Evolutionary conservation across 92 coral and sea anemone species (phyloP).

Genomic region (Epizoanthus fatuus): DNA sequence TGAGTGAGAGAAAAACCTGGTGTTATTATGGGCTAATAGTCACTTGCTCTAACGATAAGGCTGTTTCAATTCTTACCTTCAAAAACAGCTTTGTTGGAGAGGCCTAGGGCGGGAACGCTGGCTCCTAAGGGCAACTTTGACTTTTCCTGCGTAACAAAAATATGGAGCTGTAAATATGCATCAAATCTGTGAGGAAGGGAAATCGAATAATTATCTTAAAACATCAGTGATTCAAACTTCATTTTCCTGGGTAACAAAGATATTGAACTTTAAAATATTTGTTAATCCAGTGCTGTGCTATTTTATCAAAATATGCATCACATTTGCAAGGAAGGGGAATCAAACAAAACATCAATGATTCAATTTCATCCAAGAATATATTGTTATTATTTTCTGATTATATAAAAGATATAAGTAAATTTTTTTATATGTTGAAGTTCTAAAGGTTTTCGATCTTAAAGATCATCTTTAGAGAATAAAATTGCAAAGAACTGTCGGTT

Average conservation of each 20-base stretch:
- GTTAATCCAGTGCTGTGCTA: not conserved
- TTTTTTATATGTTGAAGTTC: no score
- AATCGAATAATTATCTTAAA: no score
- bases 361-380: no score
- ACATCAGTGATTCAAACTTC: no score
- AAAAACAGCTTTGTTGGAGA: slow-evolving; percentile 98
- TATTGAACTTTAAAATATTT: not conserved
- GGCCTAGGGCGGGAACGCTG: slow-evolving; percentile 97
- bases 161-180: not conserved
- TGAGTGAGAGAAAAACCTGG: no score
- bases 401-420: no score
- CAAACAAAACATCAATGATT: not conserved
- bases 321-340: not conserved
- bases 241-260: not conserved
- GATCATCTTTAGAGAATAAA: no score
- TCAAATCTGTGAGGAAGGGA: no score
- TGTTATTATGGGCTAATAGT: not conserved
- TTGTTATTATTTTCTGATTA: no score
- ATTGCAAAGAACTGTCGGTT: no score
- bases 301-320: not conserved
- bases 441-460: no score
- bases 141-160: slow-evolving; percentile 48
- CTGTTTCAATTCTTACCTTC: slow-evolving; percentile 68
- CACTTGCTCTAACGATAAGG: not conserved
- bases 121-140: slow-evolving; percentile 90